These are phyloP conservation scores for Artemisiospiza belli DNA, from an alignment of 2,113 vertebrate genomes.

Conservation along the genomic window DNA sequence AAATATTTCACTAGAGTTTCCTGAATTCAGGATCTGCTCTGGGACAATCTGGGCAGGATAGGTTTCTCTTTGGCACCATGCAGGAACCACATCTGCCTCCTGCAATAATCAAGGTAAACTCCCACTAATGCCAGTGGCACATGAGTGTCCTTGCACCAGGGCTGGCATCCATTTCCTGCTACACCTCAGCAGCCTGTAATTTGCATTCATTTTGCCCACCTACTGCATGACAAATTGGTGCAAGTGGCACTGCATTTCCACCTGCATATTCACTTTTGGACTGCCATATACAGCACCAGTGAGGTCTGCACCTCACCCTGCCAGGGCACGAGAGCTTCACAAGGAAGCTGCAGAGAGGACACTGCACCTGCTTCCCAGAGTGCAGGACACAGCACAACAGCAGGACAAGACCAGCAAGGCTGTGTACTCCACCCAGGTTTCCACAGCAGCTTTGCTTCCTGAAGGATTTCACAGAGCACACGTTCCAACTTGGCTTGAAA, in stretches of 20 bases:
- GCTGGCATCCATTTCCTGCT: constrained; percentile 37
- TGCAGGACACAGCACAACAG: background rate
- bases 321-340: background rate
- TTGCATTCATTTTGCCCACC: constrained; percentile 31
- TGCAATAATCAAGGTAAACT: background rate
- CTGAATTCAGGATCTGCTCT: background rate
- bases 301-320: background rate
- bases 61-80: background rate
- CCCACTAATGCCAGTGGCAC: background rate
- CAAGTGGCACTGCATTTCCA: constrained; percentile 32
- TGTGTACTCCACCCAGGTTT: background rate
- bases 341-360: background rate
- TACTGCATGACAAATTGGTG: constrained; percentile 40
- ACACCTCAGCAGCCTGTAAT: constrained; percentile 27
- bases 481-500: background rate
- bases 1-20: background rate
- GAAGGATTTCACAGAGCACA: background rate
- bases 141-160: background rate
- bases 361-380: background rate
- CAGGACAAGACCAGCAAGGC: background rate
- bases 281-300: background rate
- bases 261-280: constrained; percentile 27
- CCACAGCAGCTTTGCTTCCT: background rate
- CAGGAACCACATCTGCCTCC: background rate
- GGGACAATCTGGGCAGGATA: background rate